A percentile compares a stretch with the other conserved stretches of the same genome.
These are phyloP conservation scores for Brachirus orientalis DNA, from an alignment of 2,113 vertebrate genomes.

Conservation along the genomic window DNA sequence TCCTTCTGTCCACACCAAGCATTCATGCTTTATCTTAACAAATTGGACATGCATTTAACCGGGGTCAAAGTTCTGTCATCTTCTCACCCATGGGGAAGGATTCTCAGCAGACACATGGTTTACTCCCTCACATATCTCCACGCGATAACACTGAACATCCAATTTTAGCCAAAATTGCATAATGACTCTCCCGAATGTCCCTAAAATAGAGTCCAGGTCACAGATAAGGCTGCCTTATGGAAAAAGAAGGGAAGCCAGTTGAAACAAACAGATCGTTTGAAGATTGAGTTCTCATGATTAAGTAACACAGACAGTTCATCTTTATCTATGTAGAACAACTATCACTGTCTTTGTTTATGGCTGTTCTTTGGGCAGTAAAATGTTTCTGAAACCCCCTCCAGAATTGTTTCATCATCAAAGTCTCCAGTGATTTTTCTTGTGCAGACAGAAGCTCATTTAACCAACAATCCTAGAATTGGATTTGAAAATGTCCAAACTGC, in stretches of 20 bases:
- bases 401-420: no score
- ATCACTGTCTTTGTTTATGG: slow-evolving; percentile 12
- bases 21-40: slow-evolving; percentile 65
- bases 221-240: slow-evolving; percentile 10
- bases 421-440: no score
- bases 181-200: slow-evolving; percentile 16
- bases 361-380: not conserved
- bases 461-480: not conserved
- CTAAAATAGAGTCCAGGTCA: slow-evolving; percentile 32
- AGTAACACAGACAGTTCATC: slow-evolving; percentile 12
- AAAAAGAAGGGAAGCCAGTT: not conserved
- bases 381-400: no score
- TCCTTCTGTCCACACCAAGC: slow-evolving; percentile 38
- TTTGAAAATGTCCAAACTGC: no score
- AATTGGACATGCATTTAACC: slow-evolving; percentile 55
- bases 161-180: slow-evolving; percentile 23
- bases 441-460: no score
- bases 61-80: slow-evolving; percentile 37
- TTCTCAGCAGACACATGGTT: slow-evolving; percentile 25
- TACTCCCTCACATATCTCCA: slow-evolving; percentile 12
- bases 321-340: slow-evolving; percentile 26
- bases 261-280: not conserved
- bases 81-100: slow-evolving; percentile 21
- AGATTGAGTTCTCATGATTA: slow-evolving; percentile 14
- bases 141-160: slow-evolving; percentile 36